Evolutionary conservation across 2,113 vertebrate genomes (phyloP).

Genomic region (Gadus chalcogrammus): DNA sequence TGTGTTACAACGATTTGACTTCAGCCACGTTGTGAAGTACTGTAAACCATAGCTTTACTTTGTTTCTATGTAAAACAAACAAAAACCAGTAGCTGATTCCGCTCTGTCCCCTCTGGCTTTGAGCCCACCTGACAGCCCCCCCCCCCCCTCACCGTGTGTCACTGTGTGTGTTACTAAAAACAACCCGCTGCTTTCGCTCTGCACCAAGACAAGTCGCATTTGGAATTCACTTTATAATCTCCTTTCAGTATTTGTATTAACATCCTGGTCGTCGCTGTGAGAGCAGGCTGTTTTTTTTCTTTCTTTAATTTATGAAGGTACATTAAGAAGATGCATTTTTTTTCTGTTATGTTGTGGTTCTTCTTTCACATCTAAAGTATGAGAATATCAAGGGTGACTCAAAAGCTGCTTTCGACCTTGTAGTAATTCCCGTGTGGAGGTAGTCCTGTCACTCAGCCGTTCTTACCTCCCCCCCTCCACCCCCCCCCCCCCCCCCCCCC

Average conservation of each 20-base stretch:
- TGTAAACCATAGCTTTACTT: conserved; percentile 82
- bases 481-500: conserved; percentile 7
- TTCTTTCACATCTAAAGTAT: conserved; percentile 51
- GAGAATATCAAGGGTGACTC: conserved; percentile 63
- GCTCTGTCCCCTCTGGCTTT: conserved; percentile 42
- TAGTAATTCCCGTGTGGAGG: conserved; percentile 69
- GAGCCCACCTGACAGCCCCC: conserved; percentile 38
- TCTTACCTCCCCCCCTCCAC: conserved; percentile 9
- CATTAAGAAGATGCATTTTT: conserved; percentile 72
- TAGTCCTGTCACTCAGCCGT: conserved; percentile 27
- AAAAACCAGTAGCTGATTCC: conserved; percentile 52
- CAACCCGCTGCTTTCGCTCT: conserved; percentile 75
- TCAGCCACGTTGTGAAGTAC: conserved; percentile 69
- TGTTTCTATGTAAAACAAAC: conserved; percentile 46
- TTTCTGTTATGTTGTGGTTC: conserved; percentile 62
- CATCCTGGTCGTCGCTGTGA: conserved; percentile 79
- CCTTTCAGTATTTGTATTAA: conserved; percentile 77
- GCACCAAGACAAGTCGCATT: conserved; percentile 63
- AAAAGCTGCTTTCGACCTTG: conserved; percentile 73
- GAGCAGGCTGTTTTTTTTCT: conserved; percentile 63
- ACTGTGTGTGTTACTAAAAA: conserved; percentile 56
- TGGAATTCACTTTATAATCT: conserved; percentile 75
- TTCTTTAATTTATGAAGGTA: conserved; percentile 79
- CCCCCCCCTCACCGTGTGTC: too few species aligned
- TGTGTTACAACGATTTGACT: conserved; percentile 64